Evolutionary conservation across 2,888 invertebrate species (phyloP).

Genomic region (Tholera decimalis): DNA sequence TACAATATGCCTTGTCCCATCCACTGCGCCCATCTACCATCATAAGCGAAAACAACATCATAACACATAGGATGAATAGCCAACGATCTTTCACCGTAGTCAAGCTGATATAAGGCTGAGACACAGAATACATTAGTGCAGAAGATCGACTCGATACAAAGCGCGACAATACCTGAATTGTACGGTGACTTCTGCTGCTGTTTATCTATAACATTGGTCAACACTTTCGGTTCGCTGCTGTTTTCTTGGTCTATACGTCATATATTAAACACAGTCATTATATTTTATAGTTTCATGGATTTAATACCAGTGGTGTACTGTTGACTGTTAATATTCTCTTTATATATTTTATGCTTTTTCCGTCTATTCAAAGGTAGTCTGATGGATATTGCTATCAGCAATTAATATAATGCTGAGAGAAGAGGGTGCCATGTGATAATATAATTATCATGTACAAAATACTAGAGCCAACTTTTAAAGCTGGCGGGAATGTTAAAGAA

Average conservation of each 20-base stretch:
- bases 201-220: no score
- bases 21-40: constrained; percentile 15
- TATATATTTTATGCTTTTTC: no score
- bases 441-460: no score
- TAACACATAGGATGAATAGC: constrained; percentile 59
- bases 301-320: no score
- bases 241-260: neutral
- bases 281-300: no score
- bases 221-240: neutral
- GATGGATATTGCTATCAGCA: no score
- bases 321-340: no score
- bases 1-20: constrained; percentile 27
- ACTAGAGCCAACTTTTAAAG: neutral
- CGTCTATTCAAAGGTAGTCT: no score
- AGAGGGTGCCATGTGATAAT: no score
- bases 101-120: constrained; percentile 42
- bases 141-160: neutral
- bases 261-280: no score
- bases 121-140: neutral
- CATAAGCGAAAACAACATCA: constrained; percentile 59
- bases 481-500: neutral
- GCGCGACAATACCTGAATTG: neutral
- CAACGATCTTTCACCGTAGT: constrained; percentile 58
- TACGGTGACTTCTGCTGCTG: neutral
- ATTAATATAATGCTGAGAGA: no score